Conservation (phyloP, 2,888 invertebrate species). For the Cosmopolites sordidus region DNA sequence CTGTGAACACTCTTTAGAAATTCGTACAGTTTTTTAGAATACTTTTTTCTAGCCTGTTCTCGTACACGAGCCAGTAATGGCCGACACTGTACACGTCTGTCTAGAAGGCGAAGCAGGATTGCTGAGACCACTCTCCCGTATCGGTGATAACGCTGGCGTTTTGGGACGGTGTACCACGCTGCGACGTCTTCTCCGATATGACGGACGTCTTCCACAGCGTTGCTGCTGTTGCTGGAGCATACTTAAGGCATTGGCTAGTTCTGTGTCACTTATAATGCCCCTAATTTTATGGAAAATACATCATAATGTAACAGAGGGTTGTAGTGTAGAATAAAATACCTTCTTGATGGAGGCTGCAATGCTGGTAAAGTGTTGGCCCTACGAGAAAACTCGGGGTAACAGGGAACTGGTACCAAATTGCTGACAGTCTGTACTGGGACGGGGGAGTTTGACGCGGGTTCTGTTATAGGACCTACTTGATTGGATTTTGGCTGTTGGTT, state of each 20-base stretch:
- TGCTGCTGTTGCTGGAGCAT: constrained; percentile 43
- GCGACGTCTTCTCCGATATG: constrained; percentile 25
- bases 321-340: constrained; percentile 7
- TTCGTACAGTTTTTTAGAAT: too few relatives aligned
- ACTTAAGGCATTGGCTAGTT: constrained; percentile 44
- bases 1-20: too few relatives aligned
- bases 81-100: constrained; percentile 44
- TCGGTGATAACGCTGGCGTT: constrained; percentile 61
- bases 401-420: constrained; percentile 53
- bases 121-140: constrained; percentile 66
- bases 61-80: constrained; percentile 42
- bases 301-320: neutral
- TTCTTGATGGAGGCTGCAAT: constrained; percentile 47
- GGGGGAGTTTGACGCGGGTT: constrained; percentile 36
- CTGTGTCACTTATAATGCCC: constrained; percentile 49
- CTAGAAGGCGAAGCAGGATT: constrained; percentile 63
- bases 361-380: constrained; percentile 36
- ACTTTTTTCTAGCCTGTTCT: constrained; percentile 31
- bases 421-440: constrained; percentile 54
- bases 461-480: constrained; percentile 44
- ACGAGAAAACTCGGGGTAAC: constrained; percentile 40
- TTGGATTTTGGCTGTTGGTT: constrained; percentile 41
- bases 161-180: constrained; percentile 39
- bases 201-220: constrained; percentile 33
- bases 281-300: constrained; percentile 5